These are phyloP conservation scores for Malurus splendens DNA, from an alignment of 2,797 vertebrate species.

Conservation along the genomic window DNA sequence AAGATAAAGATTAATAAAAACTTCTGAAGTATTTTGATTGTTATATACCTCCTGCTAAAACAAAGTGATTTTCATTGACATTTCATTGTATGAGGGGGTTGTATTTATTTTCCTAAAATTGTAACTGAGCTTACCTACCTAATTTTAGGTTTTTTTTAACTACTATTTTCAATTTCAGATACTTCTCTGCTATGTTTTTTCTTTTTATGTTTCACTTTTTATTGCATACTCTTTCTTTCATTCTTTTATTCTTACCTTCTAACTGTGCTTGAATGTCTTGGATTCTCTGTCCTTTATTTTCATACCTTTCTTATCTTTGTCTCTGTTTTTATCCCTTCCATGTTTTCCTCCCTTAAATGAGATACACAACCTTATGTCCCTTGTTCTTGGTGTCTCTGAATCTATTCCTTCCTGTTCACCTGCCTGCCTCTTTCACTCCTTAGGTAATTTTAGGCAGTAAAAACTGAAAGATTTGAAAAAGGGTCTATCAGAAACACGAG, in stretches of 20 bases:
- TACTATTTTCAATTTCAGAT: background rate
- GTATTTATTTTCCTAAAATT: background rate
- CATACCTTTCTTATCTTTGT: background rate
- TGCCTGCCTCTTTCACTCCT: background rate
- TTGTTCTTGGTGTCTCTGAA: accelerated
- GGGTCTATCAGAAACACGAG: background rate
- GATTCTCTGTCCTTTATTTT: background rate
- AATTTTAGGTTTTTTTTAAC: background rate
- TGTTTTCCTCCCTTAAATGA: background rate
- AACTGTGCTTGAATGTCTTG: background rate
- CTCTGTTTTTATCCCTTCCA: background rate
- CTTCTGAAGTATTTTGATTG: background rate
- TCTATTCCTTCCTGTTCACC: background rate
- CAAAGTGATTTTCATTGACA: background rate
- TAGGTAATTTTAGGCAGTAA: background rate
- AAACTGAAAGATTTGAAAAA: background rate
- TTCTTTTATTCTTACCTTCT: background rate
- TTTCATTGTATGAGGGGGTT: background rate
- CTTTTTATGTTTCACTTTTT: background rate
- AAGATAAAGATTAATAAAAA: background rate
- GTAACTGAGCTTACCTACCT: background rate
- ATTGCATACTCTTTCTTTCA: background rate
- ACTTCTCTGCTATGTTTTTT: background rate
- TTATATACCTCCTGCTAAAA: background rate
- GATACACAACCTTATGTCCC: background rate